Evolutionary conservation across 2,888 invertebrate species (phyloP).

Genomic region (Erebia ligea): DNA sequence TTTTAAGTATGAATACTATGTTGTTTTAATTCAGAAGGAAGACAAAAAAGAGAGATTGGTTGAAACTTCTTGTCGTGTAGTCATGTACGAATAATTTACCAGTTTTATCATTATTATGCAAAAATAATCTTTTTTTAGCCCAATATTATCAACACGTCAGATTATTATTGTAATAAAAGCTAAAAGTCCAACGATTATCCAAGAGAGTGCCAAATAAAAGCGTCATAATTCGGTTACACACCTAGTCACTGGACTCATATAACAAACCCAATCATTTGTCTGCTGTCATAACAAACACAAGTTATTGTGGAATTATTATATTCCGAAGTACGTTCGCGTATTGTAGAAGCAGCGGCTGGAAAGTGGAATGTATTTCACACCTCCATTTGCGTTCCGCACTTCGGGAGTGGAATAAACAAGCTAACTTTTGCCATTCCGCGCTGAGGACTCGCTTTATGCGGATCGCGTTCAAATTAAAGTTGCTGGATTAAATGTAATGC

Average conservation of each 20-base stretch:
- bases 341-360: conserved; percentile 34
- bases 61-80: no score
- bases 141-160: no score
- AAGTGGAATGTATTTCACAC: conserved; percentile 56
- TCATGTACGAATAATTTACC: no score
- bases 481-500: conserved; percentile 59
- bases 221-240: not conserved
- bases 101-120: no score
- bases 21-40: no score
- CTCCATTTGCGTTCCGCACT: conserved; percentile 62
- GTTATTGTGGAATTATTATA: conserved; percentile 12
- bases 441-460: conserved; percentile 58
- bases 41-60: no score
- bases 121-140: no score
- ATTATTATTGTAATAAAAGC: no score
- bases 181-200: no score
- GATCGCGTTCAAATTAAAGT: conserved; percentile 60
- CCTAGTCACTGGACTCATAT: no score
- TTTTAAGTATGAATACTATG: no score
- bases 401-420: conserved; percentile 71
- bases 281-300: conserved; percentile 10
- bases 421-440: conserved; percentile 70
- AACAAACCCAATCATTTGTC: conserved; percentile 6
- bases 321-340: conserved; percentile 14
- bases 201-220: no score